Conservation (phyloP, 2,113 vertebrate genomes). For the Cheirogaleus medius region DNA sequence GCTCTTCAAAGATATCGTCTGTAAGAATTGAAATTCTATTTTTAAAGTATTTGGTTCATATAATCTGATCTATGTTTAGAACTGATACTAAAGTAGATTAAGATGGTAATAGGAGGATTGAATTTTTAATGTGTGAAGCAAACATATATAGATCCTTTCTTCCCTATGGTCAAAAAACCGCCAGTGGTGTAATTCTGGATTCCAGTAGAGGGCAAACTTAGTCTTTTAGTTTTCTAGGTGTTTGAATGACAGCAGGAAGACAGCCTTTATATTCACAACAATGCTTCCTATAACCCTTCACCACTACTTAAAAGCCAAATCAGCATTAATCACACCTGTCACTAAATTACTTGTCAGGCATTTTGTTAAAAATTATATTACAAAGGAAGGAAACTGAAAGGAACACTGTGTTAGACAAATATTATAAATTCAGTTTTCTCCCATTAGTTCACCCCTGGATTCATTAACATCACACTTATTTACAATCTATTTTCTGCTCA, state of each 20-base stretch:
- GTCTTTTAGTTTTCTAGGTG: constrained; percentile 65
- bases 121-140: background rate
- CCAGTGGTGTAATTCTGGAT: constrained; percentile 70
- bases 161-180: background rate
- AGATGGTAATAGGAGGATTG: background rate
- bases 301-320: constrained; percentile 41
- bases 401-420: background rate
- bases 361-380: constrained; percentile 38
- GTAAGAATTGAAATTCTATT: background rate
- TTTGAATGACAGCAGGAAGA: background rate
- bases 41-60: background rate
- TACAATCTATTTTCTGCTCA: background rate
- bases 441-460: constrained; percentile 9
- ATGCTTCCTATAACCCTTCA: background rate
- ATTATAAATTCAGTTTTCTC: background rate
- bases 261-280: background rate
- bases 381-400: constrained; percentile 59
- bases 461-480: background rate
- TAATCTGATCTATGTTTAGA: background rate
- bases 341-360: constrained; percentile 57
- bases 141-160: background rate
- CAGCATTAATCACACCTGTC: background rate
- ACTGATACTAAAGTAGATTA: background rate
- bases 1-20: background rate
- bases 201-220: constrained; percentile 88